phyloP scores from a whole-genome alignment of 2,888 invertebrate genomes.

The Agriopis leucophaearia region DNA sequence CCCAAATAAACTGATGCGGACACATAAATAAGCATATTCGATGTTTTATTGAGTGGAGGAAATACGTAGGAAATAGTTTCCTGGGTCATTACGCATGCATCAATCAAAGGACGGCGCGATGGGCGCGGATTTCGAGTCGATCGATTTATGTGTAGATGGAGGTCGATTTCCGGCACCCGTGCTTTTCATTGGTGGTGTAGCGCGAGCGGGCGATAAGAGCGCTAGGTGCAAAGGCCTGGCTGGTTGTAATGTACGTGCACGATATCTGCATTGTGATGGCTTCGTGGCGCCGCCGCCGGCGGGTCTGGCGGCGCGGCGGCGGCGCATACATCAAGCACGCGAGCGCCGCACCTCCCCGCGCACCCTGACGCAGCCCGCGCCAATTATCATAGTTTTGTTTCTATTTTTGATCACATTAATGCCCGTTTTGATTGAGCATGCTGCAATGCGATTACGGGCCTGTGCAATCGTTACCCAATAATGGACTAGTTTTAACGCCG shows the following conservation, averaged over 20 bases:
- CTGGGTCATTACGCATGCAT: conserved; percentile 82
- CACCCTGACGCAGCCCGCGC: conserved; percentile 53
- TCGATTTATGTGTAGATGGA: conserved; percentile 55
- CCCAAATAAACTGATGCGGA: conserved; percentile 81
- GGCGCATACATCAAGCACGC: conserved; percentile 85
- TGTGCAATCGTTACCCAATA: conserved; percentile 27
- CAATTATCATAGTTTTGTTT: conserved; percentile 77
- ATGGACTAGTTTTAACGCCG: conserved; percentile 15
- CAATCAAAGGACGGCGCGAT: conserved; percentile 76
- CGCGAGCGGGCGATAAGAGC: conserved; percentile 28
- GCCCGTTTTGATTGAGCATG: conserved; percentile 54
- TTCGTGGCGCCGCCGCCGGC: conserved; percentile 80
- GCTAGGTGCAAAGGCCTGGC: conserved; percentile 44
- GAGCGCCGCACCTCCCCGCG: conserved; percentile 59
- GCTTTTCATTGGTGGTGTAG: conserved; percentile 29
- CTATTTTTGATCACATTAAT: conserved; percentile 68
- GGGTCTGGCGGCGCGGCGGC: conserved; percentile 83
- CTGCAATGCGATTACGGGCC: conserved; percentile 50
- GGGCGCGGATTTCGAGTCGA: conserved; percentile 63
- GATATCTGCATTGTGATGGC: conserved; percentile 83
- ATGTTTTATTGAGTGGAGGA: conserved; percentile 85
- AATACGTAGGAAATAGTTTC: conserved; percentile 85
- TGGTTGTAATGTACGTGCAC: conserved; percentile 65
- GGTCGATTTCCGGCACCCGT: conserved; percentile 48
- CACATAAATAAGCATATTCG: conserved; percentile 84